Percentiles rank a stretch among this genome's conserved stretches.
These are phyloP conservation scores for Patella ulyssiponensis DNA, from an alignment of 2,888 invertebrate genomes.

Conservation along the genomic window DNA sequence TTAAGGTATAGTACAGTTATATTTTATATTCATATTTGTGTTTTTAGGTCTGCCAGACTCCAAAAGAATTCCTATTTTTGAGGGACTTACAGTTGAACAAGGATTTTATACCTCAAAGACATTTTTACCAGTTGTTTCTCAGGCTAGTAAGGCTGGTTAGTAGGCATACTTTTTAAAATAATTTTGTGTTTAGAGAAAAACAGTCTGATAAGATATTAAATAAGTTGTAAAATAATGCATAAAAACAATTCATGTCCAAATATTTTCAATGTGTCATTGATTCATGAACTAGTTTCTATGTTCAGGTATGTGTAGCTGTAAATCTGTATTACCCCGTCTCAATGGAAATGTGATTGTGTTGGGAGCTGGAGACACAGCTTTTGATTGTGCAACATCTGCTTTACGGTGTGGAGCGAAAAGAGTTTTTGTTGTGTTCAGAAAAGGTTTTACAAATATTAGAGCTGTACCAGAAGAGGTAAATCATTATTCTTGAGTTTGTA, in stretches of 20 bases:
- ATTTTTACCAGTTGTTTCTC: slow-evolving; percentile 90
- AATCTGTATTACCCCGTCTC: slow-evolving; percentile 81
- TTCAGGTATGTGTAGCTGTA: slow-evolving; percentile 85
- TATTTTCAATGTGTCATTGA: too few relatives aligned
- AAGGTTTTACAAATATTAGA: slow-evolving; percentile 93
- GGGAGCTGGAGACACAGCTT: slow-evolving; percentile 98
- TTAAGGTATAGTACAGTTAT: too few relatives aligned
- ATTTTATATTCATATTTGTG: background rate
- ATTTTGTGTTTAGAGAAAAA: too few relatives aligned
- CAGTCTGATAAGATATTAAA: too few relatives aligned
- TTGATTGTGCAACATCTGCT: slow-evolving; percentile 98
- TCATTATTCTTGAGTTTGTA: background rate
- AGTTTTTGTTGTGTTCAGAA: slow-evolving; percentile 94
- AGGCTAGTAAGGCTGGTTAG: slow-evolving; percentile 88
- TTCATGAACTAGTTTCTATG: too few relatives aligned
- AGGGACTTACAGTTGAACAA: slow-evolving; percentile 80
- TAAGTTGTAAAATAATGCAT: too few relatives aligned
- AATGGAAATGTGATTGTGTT: slow-evolving; percentile 90
- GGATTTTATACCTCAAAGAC: slow-evolving; percentile 97
- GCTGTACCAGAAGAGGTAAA: slow-evolving; percentile 97
- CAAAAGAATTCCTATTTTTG: slow-evolving; percentile 81
- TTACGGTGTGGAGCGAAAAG: slow-evolving; percentile 92
- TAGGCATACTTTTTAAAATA: background rate
- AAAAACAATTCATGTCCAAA: too few relatives aligned
- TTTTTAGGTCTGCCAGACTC: slow-evolving; percentile 90